A percentile compares a stretch with the other conserved stretches of the same genome.
Conservation (phyloP, 2,797 vertebrate species). For the Nyctalus aviator region DNA sequence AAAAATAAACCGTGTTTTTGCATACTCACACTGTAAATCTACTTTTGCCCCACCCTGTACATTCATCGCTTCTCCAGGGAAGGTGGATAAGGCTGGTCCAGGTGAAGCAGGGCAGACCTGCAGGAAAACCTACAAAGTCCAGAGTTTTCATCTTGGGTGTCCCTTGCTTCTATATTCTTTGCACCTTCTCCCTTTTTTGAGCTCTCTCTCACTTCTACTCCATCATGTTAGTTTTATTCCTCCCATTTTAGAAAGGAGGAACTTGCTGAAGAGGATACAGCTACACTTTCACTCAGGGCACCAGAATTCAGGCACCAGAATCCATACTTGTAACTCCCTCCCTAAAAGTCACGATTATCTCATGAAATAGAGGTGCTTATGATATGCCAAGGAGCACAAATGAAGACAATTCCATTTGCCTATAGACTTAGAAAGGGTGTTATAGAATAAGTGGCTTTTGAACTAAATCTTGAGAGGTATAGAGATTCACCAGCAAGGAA, state of each 20-base stretch:
- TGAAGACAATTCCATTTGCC: not conserved
- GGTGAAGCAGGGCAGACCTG: not conserved
- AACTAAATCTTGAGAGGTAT: not conserved
- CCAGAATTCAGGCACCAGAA: not conserved
- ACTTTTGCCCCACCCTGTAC: not conserved
- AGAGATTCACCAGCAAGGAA: not conserved
- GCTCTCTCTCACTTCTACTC: not conserved
- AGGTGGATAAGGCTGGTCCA: not conserved
- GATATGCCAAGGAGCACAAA: not conserved
- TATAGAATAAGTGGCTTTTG: not conserved
- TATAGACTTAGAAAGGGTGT: not conserved
- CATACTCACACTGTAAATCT: not conserved
- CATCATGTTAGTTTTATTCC: not conserved
- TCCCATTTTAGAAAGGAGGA: conserved; percentile 3
- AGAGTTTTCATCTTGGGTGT: not conserved
- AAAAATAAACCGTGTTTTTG: not conserved
- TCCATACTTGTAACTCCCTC: not conserved
- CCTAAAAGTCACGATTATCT: not conserved
- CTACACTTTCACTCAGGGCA: not conserved
- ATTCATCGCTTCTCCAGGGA: not conserved
- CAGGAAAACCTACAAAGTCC: not conserved
- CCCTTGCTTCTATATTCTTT: not conserved
- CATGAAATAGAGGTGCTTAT: not conserved
- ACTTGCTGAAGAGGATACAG: not conserved
- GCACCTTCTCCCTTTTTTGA: not conserved